Evolutionary conservation across 2,113 vertebrate species (phyloP), one percentile per base, ranked within the genome.

Genomic region (Pungitius pungitius): DNA sequence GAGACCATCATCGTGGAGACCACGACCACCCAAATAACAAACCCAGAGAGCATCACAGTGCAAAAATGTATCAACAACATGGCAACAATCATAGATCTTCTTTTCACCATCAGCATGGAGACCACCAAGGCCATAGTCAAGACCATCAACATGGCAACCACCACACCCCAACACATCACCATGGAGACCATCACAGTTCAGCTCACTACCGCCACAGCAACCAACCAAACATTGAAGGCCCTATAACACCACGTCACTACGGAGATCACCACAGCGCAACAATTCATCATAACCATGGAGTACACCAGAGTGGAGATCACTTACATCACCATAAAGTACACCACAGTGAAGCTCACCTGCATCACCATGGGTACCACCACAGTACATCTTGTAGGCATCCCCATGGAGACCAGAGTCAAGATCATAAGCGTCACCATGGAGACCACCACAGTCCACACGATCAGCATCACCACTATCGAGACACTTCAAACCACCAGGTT

Each of bases 391-490:
- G 33, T 35, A 35, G 5, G 33, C 33, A 35, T 35, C 33, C 33
- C 33, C 33, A 35, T 35, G 33, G 33, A 35, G 33, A 35, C 4
- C 33, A 35, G 33, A 8, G 33, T 35, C 33, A 4, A 43, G 14
- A 0, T 1, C 49, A 64, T 22, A 47, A 35, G 1, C 81, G 75
- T 58, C 75, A 74, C 13, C 78, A 85, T 17, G 51, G 6, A 56
- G 69, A 75, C 37, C 58, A 78, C 18, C 64, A 51, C 10, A 65
- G 42, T 42, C 0, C 10, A 30, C 1, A 0, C 0, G 55, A 37
- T 45, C 51, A 77, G 4, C 68, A 76, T 63, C 75, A 56, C 54
- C 55, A 65, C 13, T 54, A 76, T 47, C 74, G 73, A 10, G 58
- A 78, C 2, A 3, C 60, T 15, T 20, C 8, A n/a, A 0, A 6